Evolutionary conservation across 2,888 invertebrate species (phyloP).

Genomic region (Acrobasis consociella): DNA sequence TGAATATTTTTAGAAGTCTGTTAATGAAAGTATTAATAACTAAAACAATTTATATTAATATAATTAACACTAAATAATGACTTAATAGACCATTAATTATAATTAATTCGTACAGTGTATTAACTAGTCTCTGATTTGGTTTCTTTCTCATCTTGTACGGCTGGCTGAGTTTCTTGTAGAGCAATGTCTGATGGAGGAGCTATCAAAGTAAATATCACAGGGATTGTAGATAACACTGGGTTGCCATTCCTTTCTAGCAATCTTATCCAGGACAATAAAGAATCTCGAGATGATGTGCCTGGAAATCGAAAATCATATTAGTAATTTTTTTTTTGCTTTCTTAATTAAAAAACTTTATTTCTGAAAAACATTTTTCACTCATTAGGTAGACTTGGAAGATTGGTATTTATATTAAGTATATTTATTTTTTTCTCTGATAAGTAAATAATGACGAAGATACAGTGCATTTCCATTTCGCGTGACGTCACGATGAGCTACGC

Average conservation of each 20-base stretch:
- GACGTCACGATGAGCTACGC: too few relatives aligned
- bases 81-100: background rate
- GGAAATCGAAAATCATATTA: conserved; percentile 32
- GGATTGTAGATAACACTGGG: conserved; percentile 87
- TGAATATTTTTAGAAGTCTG: too few relatives aligned
- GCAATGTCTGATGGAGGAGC: conserved; percentile 81
- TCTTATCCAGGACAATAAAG: conserved; percentile 95
- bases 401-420: too few relatives aligned
- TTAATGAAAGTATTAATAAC: background rate
- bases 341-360: too few relatives aligned
- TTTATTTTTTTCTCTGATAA: too few relatives aligned
- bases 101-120: background rate
- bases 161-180: conserved; percentile 60
- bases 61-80: background rate
- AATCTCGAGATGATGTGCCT: conserved; percentile 95
- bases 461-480: too few relatives aligned
- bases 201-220: conserved; percentile 92
- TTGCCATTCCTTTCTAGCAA: conserved; percentile 89
- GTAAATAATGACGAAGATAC: too few relatives aligned
- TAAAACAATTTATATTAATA: background rate
- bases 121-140: conserved; percentile 18
- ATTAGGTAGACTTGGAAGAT: too few relatives aligned
- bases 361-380: too few relatives aligned
- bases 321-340: too few relatives aligned
- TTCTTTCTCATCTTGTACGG: conserved; percentile 40